Evolutionary conservation across 2,797 vertebrate species (phyloP).

Genomic region (Mus spretus): DNA sequence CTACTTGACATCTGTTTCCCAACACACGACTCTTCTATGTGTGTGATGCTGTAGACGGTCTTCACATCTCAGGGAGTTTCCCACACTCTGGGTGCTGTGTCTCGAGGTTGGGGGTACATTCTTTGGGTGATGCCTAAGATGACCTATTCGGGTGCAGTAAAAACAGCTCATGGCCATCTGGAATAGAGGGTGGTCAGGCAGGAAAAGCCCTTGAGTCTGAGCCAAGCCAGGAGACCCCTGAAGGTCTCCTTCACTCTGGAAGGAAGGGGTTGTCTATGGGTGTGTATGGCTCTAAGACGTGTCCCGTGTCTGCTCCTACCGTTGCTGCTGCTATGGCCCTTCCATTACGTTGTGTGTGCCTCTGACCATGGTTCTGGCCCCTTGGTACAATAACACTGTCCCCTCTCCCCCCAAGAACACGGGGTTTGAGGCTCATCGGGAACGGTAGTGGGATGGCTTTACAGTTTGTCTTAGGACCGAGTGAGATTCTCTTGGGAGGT

Average conservation of each 20-base stretch:
- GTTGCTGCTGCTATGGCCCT: accelerated
- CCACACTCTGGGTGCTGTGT: neutral
- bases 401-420: accelerated
- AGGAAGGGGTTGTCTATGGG: neutral
- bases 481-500: neutral
- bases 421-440: neutral
- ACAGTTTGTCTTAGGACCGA: neutral
- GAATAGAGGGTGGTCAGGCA: accelerated
- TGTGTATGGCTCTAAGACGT: accelerated
- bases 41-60: accelerated
- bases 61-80: neutral
- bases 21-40: accelerated
- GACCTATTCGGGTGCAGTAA: neutral
- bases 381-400: accelerated
- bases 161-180: neutral
- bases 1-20: neutral
- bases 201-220: too few species aligned
- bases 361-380: neutral
- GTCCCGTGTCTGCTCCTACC: accelerated
- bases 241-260: neutral
- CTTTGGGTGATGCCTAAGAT: neutral
- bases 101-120: neutral
- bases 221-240: neutral
- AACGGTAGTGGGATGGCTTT: accelerated
- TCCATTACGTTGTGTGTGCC: accelerated